These are phyloP conservation scores for Verasper variegatus DNA, from an alignment of 2,113 vertebrate species.

Conservation along the genomic window DNA sequence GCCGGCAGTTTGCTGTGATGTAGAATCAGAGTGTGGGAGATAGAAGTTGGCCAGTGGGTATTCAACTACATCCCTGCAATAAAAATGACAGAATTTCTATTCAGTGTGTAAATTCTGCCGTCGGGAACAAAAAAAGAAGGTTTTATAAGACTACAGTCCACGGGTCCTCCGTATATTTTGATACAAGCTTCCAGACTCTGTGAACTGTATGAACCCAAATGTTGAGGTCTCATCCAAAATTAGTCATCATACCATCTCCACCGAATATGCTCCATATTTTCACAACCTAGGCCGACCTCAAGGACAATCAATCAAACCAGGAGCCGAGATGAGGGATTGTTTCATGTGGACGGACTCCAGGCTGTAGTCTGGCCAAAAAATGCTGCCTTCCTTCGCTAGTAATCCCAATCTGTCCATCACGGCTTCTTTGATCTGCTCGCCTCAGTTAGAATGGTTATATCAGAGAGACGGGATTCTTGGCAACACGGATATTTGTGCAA, in stretches of 20 bases:
- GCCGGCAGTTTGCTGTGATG: conserved; percentile 37
- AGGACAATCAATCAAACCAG: conserved; percentile 64
- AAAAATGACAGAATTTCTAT: conserved; percentile 13
- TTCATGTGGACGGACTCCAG: conserved; percentile 73
- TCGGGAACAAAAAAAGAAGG: background rate
- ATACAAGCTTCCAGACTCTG: conserved; percentile 16
- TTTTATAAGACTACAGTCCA: background rate
- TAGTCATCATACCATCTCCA: conserved; percentile 60
- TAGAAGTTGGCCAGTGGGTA: conserved; percentile 36
- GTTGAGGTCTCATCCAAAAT: conserved; percentile 53
- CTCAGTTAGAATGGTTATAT: conserved; percentile 22
- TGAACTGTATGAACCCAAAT: conserved; percentile 47
- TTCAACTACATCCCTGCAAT: conserved; percentile 12
- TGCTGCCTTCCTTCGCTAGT: conserved; percentile 51
- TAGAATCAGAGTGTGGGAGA: conserved; percentile 39
- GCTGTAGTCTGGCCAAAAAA: conserved; percentile 56
- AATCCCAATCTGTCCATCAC: conserved; percentile 67
- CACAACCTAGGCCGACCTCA: conserved; percentile 60
- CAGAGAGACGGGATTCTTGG: conserved; percentile 40
- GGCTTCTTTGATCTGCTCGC: conserved; percentile 56
- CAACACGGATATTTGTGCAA: conserved; percentile 25
- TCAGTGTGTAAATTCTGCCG: conserved; percentile 8
- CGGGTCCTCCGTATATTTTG: conserved; percentile 14
- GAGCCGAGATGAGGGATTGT: conserved; percentile 58
- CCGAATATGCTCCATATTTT: conserved; percentile 60